Evolutionary conservation across 2,888 invertebrate genomes (phyloP), one percentile per base, ranked within the genome.

Genomic region (Lucinisca nassula): DNA sequence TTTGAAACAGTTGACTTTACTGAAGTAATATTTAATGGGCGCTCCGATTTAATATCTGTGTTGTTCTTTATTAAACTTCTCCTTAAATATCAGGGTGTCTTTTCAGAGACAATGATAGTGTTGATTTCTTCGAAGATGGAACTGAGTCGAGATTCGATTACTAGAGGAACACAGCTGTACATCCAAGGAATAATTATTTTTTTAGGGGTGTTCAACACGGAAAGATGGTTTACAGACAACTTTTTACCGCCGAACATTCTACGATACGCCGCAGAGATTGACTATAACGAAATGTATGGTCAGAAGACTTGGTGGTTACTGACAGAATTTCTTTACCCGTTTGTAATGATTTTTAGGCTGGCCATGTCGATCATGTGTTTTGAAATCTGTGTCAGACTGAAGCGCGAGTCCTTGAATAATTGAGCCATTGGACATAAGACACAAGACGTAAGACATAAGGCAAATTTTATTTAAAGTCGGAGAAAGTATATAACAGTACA

Each of bases 1-100:
- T 80, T 80, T 37, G 80, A 80, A 37, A 80, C 80, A 3, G 72
- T 73, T 4, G 80, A 80, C 45, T n/a, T 58, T 30, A 37, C 72
- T 27, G 73, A 38, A 10, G 8, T 58, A 0, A 35, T 38, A 14
- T 27, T n/a, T n/a, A 40, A 24, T 21, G 32, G 17, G 12, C 40
- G 21, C 0, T 58, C 24, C 3, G 37, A 80, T 8, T 3, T 35
- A 10, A 37, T 27, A 24, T 27, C 24, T 3, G 35, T 80, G 24
- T 17, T 74, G 32, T 80, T 40, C 58, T 58, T 80, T 37, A 55
- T 80, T 0, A 74, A 74, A 55, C 14, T 73, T 30, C 14, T 80
- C n/a, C 55, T 80, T n/a, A 27, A 80, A 40, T 80, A 80, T 32
- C 17, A 58, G 0, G 80, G 74, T 0, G 58, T 80, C 30, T 74